Conservation (phyloP, 92 coral and sea anemone species). For the Desmophyllum pertusum region DNA sequence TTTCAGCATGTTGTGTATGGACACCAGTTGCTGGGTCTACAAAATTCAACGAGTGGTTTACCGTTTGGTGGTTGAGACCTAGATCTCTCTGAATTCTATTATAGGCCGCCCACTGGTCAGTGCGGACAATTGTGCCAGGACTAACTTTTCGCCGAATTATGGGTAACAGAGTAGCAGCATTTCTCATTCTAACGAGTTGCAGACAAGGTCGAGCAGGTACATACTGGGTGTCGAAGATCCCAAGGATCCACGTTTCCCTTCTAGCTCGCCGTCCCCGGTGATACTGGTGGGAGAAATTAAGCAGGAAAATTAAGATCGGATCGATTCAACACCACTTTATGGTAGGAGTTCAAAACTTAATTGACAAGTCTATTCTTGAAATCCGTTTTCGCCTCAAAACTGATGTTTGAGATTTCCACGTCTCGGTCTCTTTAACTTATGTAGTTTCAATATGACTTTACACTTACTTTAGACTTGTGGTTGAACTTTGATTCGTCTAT, state of each 20-base stretch:
- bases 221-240: too few relatives aligned
- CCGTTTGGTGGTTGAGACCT: not conserved
- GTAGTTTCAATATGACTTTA: too few relatives aligned
- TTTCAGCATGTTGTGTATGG: not conserved
- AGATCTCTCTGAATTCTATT: too few relatives aligned
- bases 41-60: not conserved
- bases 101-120: not conserved
- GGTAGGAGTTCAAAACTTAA: not conserved
- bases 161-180: not conserved
- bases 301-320: not conserved
- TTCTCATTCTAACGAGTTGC: too few relatives aligned
- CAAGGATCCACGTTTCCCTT: too few relatives aligned
- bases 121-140: not conserved
- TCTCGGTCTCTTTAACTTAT: slow-evolving; percentile 1
- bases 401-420: slow-evolving; percentile 16
- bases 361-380: not conserved
- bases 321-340: not conserved
- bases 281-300: too few relatives aligned
- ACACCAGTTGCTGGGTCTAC: not conserved
- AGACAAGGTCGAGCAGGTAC: too few relatives aligned
- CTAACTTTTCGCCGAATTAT: not conserved
- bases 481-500: slow-evolving; percentile 8
- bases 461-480: slow-evolving; percentile 12
- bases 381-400: too few relatives aligned
- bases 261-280: too few relatives aligned